Conservation (phyloP, 2,797 vertebrate species). For the Nasua narica region DNA sequence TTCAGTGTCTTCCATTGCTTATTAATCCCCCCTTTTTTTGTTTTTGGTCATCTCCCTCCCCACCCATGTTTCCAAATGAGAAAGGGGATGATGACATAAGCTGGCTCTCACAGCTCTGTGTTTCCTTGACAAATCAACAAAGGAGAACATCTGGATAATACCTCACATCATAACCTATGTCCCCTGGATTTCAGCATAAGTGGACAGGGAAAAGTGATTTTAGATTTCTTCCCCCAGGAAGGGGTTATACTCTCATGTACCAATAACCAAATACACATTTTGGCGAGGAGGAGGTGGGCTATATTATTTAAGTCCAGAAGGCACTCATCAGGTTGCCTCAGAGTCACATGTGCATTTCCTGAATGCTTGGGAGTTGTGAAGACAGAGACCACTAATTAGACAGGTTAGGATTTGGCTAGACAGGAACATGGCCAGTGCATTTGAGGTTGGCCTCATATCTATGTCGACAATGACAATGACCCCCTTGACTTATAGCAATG, state of each 20-base stretch:
- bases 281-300: background rate
- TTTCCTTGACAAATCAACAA: background rate
- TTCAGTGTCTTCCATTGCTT: background rate
- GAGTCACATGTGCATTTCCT: background rate
- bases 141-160: background rate
- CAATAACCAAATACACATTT: background rate
- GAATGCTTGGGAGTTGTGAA: background rate
- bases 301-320: background rate
- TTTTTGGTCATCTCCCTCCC: rapidly evolving
- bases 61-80: background rate
- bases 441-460: background rate
- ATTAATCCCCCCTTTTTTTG: no score
- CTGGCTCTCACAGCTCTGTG: background rate
- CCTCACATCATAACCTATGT: background rate
- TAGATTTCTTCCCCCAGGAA: background rate
- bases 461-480: background rate
- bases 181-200: background rate
- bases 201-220: background rate
- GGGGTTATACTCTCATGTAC: background rate
- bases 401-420: background rate
- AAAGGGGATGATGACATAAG: background rate
- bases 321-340: background rate
- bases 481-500: background rate
- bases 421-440: background rate
- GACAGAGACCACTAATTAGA: background rate